These are phyloP conservation scores for Tribolium castaneum DNA, from an alignment of 1,140 invertebrate species.

Conservation along the genomic window DNA sequence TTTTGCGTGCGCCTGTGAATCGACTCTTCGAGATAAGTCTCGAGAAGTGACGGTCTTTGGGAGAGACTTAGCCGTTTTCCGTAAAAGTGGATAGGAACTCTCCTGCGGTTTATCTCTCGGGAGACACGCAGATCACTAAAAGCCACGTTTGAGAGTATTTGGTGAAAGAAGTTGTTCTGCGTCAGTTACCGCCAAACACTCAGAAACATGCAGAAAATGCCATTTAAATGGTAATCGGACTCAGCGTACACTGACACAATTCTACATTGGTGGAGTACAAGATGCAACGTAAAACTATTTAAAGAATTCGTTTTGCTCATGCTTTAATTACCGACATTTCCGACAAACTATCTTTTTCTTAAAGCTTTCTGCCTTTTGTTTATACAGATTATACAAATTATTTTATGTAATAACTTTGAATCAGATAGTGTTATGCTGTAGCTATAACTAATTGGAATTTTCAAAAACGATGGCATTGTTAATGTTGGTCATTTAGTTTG, in stretches of 20 bases:
- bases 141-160: conserved; percentile 35
- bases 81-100: conserved; percentile 38
- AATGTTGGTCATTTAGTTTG: neutral
- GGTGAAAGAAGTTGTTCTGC: conserved; percentile 40
- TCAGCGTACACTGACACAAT: neutral
- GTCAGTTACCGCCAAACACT: conserved; percentile 24
- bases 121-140: conserved; percentile 41
- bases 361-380: too few species aligned
- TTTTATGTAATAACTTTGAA: neutral
- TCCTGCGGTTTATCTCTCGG: conserved; percentile 41
- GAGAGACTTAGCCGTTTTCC: conserved; percentile 28
- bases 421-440: neutral
- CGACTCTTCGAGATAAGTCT: conserved; percentile 32
- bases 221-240: conserved; percentile 28
- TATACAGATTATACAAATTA: too few species aligned
- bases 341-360: too few species aligned
- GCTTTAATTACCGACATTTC: too few species aligned
- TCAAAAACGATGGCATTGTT: neutral
- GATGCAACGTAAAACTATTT: too few species aligned
- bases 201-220: conserved; percentile 29
- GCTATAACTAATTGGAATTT: neutral
- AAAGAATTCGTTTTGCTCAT: too few species aligned
- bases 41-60: conserved; percentile 37
- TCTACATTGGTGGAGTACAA: neutral
- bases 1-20: conserved; percentile 29